phyloP scores from a whole-genome alignment of 2,888 invertebrate species.

The Nasonia oneida region DNA sequence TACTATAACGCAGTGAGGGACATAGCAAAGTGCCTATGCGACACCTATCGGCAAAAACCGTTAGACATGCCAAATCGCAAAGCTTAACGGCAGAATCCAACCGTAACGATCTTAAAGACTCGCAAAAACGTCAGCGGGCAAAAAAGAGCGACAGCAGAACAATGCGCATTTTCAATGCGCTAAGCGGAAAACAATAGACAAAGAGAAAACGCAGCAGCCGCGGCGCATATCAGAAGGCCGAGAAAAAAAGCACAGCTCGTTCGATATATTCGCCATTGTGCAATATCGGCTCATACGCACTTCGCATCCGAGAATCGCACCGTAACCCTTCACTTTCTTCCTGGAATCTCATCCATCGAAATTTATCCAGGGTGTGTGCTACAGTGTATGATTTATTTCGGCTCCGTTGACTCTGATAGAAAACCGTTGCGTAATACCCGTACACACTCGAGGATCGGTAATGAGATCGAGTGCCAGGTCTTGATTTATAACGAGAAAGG shows the following conservation, averaged over 20 bases:
- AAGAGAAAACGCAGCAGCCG: constrained; percentile 4
- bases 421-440: background rate
- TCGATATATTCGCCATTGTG: background rate
- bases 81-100: background rate
- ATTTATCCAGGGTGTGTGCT: background rate
- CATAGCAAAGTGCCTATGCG: no score
- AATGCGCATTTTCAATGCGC: constrained; percentile 25
- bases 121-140: constrained; percentile 6
- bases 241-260: background rate
- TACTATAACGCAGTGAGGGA: no score
- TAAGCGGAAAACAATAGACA: constrained; percentile 33
- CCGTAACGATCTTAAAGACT: background rate
- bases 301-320: background rate
- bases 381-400: background rate
- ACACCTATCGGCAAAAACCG: no score
- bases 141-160: background rate
- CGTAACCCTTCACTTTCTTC: background rate
- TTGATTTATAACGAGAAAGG: constrained; percentile 2
- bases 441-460: background rate
- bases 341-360: background rate
- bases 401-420: background rate
- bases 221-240: background rate
- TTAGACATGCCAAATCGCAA: background rate
- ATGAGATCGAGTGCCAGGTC: background rate
- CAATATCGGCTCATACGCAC: background rate